Conservation (phyloP, 2,888 invertebrate species). For the Dermolepida albohirtum region DNA sequence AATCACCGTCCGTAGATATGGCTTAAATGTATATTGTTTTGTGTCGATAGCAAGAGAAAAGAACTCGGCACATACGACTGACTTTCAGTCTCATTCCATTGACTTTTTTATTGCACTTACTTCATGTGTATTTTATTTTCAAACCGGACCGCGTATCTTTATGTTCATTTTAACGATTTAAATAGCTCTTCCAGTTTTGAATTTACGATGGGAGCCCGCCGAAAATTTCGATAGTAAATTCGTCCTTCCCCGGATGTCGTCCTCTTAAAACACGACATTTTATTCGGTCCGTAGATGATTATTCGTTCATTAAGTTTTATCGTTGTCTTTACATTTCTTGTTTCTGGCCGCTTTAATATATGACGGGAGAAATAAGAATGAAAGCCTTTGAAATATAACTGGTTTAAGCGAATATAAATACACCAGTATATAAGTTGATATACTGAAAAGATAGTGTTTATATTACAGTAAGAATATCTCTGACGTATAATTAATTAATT, state of each 20-base stretch:
- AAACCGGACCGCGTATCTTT: conserved; percentile 31
- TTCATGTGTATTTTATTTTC: conserved; percentile 19
- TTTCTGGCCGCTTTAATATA: not conserved
- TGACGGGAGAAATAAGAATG: too few species aligned
- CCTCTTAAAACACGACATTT: conserved; percentile 25
- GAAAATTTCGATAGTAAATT: conserved; percentile 28
- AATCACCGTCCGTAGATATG: conserved; percentile 32
- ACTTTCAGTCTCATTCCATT: conserved; percentile 31
- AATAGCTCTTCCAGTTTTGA: conserved; percentile 29
- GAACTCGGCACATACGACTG: conserved; percentile 7
- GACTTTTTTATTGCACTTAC: conserved; percentile 37
- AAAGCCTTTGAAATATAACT: too few species aligned
- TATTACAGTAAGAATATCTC: too few species aligned
- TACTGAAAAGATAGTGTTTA: too few species aligned
- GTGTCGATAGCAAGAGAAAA: not conserved
- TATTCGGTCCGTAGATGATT: conserved; percentile 23
- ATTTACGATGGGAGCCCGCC: conserved; percentile 33
- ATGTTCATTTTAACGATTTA: conserved; percentile 36
- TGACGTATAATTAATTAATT: too few species aligned
- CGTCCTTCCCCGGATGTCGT: conserved; percentile 27
- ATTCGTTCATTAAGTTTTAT: conserved; percentile 36
- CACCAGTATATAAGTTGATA: too few species aligned
- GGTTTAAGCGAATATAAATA: too few species aligned
- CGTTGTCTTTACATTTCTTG: conserved; percentile 7
- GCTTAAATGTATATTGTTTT: not conserved